Evolutionary conservation across 2,888 invertebrate species (phyloP), one percentile per base, ranked within the genome.

Genomic region (Xylota segnis): DNA sequence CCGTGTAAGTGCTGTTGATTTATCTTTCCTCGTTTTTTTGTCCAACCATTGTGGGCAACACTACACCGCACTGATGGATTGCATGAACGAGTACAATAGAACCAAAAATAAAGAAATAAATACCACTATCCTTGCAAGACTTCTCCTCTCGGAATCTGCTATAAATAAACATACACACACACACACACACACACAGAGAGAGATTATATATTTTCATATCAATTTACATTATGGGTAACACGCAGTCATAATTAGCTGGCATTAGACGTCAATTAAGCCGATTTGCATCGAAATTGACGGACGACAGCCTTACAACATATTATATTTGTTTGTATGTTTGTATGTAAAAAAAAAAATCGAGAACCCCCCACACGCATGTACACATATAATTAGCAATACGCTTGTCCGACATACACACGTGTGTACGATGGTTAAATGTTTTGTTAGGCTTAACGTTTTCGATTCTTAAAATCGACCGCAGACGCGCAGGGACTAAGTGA

Each of bases 181-280:
- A 76, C 68, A n/a, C n/a, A 75, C 45, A 50, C 40, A 81, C 47
- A 70, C 47, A 76, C 68, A n/a, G n/a, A n/a, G n/a, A n/a, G n/a
- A n/a, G n/a, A n/a, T n/a, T n/a, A n/a, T 70, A 70, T 65, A 83
- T 71, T 70, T 75, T 77, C 71, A 71, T 83, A 75, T 79, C 75
- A 79, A 61, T 76, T 75, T 81, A 83, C 66, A 75, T 75, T 75
- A 70, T 74, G 70, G 43, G 75, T 32, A 61, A 65, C 81, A 76
- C 71, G 81, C 75, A 84, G 81, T 70, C 58, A 76, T 76, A 84
- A 84, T 84, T 84, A 84, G 68, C 75, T 56, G 45, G 70, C 75
- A 84, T 84, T 84, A 84, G 65, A 79, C 75, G 70, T 71, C 81
- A 84, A 84, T 84, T 84, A 76, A 76, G 71, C 54, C 81, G 75